Conservation (phyloP, 2,797 vertebrate genomes). For the Halcyon chelicuti region DNA sequence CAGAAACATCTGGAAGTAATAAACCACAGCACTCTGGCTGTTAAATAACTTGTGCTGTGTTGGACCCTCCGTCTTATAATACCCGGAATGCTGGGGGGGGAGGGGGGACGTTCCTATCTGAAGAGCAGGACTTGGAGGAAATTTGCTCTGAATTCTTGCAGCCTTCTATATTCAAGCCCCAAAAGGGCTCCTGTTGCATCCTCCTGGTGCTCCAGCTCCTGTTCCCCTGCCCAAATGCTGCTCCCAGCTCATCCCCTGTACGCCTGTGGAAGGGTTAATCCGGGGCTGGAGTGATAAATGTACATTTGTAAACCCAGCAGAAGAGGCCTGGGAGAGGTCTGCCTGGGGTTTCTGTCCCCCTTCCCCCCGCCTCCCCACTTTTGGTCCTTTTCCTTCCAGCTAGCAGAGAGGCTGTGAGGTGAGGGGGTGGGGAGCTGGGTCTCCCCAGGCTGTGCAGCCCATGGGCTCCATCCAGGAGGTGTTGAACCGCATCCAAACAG, state of each 20-base stretch:
- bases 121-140: neutral
- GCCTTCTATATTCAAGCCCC: neutral
- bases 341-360: neutral
- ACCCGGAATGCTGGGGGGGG: fast-evolving
- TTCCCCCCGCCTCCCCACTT: neutral
- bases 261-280: neutral
- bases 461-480: neutral
- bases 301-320: neutral
- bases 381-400: neutral
- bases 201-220: neutral
- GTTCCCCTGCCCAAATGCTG: neutral
- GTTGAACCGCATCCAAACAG: neutral
- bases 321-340: neutral
- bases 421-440: fast-evolving
- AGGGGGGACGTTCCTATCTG: neutral
- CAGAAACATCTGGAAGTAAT: slow-evolving; percentile 18
- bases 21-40: neutral
- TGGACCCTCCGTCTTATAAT: neutral
- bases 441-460: neutral
- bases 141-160: neutral
- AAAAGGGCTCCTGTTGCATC: neutral
- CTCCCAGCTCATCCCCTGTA: neutral
- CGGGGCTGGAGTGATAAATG: fast-evolving
- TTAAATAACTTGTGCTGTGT: neutral
- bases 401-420: neutral